Evolutionary conservation across 1,140 invertebrate genomes (phyloP).

Genomic region (Sycobia sp.): DNA sequence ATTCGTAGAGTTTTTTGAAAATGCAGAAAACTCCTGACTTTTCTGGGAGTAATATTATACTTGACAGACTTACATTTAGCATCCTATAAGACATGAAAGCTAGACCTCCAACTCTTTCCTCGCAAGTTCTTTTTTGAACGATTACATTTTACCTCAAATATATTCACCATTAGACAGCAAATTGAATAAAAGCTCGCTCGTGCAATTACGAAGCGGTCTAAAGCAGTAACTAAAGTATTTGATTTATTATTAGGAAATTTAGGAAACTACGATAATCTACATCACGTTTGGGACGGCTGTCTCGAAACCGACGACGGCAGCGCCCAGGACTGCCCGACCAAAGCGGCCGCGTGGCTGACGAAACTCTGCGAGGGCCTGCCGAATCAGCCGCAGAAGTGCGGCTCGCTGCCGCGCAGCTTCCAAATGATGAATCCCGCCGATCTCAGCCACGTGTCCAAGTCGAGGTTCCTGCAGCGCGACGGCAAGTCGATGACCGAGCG

Average conservation of each 20-base stretch:
- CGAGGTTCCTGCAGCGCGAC: conserved; percentile 56
- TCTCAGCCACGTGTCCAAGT: conserved; percentile 43
- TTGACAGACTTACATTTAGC: too few relatives aligned
- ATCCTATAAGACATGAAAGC: too few relatives aligned
- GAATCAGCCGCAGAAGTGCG: conserved; percentile 68
- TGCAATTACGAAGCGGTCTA: too few relatives aligned
- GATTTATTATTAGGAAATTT: conserved; percentile 41
- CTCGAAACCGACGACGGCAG: conserved; percentile 41
- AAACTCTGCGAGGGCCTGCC: conserved; percentile 65
- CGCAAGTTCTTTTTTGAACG: too few relatives aligned
- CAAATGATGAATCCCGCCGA: conserved; percentile 55
- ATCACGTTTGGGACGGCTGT: conserved; percentile 58
- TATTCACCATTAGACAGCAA: too few relatives aligned
- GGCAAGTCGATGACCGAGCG: conserved; percentile 61
- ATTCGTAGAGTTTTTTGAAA: too few relatives aligned
- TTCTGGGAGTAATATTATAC: too few relatives aligned
- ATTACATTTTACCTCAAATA: too few relatives aligned
- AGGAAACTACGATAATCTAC: conserved; percentile 62
- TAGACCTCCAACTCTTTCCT: too few relatives aligned
- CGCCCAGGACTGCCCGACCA: conserved; percentile 60
- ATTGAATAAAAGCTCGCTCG: too few relatives aligned
- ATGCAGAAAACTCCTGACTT: too few relatives aligned
- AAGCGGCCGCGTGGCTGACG: conserved; percentile 68
- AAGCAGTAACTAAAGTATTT: too few relatives aligned
- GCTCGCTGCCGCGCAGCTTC: conserved; percentile 79